Percentiles rank a stretch among this genome's conserved stretches.
These are phyloP conservation scores for Neoseiulus cucumeris DNA, from an alignment of 1,140 invertebrate species.

Conservation along the genomic window DNA sequence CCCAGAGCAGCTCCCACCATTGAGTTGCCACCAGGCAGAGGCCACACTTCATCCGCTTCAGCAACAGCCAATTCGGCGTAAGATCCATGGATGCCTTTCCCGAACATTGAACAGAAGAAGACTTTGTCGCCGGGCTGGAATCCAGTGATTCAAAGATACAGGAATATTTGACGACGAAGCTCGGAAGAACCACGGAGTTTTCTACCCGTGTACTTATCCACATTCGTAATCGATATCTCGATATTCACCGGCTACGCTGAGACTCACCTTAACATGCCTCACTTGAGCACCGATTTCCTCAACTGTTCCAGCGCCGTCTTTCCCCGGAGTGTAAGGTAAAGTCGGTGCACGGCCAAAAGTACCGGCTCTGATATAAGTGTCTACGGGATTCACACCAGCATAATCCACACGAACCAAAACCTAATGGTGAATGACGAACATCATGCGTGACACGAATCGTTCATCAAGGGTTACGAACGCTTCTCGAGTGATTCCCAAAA, in stretches of 20 bases:
- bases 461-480: too few species aligned
- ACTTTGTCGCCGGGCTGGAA: conserved; percentile 35
- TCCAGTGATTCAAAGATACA: too few species aligned
- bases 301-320: conserved; percentile 35
- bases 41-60: conserved; percentile 24
- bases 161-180: conserved; percentile 12
- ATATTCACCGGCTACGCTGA: too few species aligned
- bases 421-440: conserved; percentile 26
- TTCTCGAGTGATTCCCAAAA: too few species aligned
- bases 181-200: too few species aligned
- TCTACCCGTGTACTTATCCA: too few species aligned
- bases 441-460: too few species aligned
- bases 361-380: conserved; percentile 37
- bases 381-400: conserved; percentile 39
- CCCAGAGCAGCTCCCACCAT: conserved; percentile 36
- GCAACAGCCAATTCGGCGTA: conserved; percentile 33
- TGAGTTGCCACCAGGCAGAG: conserved; percentile 30
- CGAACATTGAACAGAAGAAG: conserved; percentile 21
- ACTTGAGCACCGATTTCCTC: conserved; percentile 30
- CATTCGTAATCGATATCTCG: too few species aligned
- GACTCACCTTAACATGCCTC: conserved; percentile 29
- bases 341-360: conserved; percentile 27
- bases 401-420: conserved; percentile 32
- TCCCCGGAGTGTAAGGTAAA: conserved; percentile 35
- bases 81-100: conserved; percentile 24